phyloP scores from a whole-genome alignment of 2,113 vertebrate genomes.

The Chrysemys picta region DNA sequence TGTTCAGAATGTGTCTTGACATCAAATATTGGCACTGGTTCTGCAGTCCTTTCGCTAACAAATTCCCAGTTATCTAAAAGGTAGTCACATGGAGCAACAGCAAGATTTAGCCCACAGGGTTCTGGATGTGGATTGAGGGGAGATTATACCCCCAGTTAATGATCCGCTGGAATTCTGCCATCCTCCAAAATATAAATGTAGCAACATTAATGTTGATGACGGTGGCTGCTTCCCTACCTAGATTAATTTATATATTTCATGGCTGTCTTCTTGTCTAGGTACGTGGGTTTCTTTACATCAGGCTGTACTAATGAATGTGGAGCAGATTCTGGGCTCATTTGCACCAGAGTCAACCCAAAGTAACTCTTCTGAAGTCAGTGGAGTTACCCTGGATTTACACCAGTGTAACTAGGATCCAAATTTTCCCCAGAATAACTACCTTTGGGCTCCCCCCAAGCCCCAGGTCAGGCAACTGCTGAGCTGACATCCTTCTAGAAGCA shows the following conservation, averaged over 20 bases:
- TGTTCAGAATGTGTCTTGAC: neutral
- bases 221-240: constrained; percentile 19
- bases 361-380: neutral
- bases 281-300: neutral
- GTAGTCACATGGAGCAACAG: constrained; percentile 34
- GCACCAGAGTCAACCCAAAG: neutral
- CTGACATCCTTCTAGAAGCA: constrained; percentile 33
- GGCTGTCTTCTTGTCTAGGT: neutral
- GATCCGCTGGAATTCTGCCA: constrained; percentile 22
- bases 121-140: neutral
- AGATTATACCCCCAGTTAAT: constrained; percentile 12
- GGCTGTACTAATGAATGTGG: constrained; percentile 28
- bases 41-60: constrained; percentile 45
- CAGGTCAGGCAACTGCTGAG: neutral
- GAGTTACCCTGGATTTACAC: neutral
- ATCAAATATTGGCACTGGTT: neutral
- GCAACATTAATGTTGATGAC: constrained; percentile 3
- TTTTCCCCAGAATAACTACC: constrained; percentile 23
- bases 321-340: neutral
- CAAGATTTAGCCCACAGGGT: constrained; percentile 32
- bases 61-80: constrained; percentile 14
- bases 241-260: constrained; percentile 41
- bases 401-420: rapidly evolving
- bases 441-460: neutral
- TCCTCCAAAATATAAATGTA: neutral